Evolutionary conservation across 2,797 vertebrate species (phyloP).

Genomic region (Champsocephalus gunnari): DNA sequence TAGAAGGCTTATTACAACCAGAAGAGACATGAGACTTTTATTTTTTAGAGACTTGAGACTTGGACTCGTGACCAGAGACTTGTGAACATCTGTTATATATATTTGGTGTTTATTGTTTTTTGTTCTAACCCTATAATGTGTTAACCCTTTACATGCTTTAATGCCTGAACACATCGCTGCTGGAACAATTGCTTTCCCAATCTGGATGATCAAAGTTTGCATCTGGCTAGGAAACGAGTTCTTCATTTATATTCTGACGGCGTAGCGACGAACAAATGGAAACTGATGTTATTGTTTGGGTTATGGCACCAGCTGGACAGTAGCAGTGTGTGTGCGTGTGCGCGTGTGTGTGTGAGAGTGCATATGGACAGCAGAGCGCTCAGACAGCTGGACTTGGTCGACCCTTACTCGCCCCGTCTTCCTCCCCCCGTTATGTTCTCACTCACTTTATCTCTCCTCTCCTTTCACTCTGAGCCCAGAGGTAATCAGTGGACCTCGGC

Average conservation of each 20-base stretch:
- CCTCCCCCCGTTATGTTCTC: constrained; percentile 28
- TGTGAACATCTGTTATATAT: too few relatives aligned
- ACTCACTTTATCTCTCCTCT: constrained; percentile 47
- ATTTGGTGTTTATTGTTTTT: too few relatives aligned
- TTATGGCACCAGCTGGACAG: constrained; percentile 72
- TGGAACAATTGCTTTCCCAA: too few relatives aligned
- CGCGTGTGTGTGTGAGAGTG: constrained; percentile 21
- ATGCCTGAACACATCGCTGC: too few relatives aligned
- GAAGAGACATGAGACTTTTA: too few relatives aligned
- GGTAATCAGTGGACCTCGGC: constrained; percentile 73
- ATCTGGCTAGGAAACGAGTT: background rate
- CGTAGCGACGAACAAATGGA: constrained; percentile 56
- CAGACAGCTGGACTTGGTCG: constrained; percentile 73
- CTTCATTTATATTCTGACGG: constrained; percentile 65
- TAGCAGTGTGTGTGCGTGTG: constrained; percentile 49
- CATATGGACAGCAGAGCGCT: constrained; percentile 71
- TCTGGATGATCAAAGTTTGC: background rate
- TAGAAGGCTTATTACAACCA: too few relatives aligned
- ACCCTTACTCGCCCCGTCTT: constrained; percentile 52
- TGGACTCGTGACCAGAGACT: too few relatives aligned
- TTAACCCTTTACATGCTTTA: too few relatives aligned
- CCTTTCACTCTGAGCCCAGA: constrained; percentile 57
- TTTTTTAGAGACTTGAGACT: too few relatives aligned
- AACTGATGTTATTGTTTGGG: constrained; percentile 70
- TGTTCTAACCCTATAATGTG: too few relatives aligned